These are phyloP conservation scores for Sinocyclocheilus anshuiensis DNA, from an alignment of 2,113 vertebrate species.

Conservation along the genomic window DNA sequence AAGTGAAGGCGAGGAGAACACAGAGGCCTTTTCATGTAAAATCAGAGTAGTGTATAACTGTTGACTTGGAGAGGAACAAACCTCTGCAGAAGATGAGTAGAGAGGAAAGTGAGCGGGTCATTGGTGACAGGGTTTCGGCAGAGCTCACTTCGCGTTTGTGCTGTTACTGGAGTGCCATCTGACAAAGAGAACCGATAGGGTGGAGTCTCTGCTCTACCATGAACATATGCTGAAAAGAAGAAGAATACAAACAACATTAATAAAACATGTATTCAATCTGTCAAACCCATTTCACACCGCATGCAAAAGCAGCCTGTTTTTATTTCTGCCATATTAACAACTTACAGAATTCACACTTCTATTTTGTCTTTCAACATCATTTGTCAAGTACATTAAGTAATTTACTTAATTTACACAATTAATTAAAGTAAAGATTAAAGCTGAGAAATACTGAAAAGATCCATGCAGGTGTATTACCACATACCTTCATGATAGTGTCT, in stretches of 20 bases:
- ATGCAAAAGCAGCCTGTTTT: not conserved
- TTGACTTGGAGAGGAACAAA: constrained; percentile 55
- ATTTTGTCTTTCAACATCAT: not conserved
- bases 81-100: constrained; percentile 95
- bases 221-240: constrained; percentile 82
- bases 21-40: not conserved
- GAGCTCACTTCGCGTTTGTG: constrained; percentile 92
- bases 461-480: not conserved
- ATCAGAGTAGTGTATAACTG: not conserved
- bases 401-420: not conserved
- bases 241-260: not conserved
- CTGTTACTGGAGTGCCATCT: constrained; percentile 92
- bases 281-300: not conserved
- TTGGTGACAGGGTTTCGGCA: constrained; percentile 88
- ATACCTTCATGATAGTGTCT: constrained; percentile 95
- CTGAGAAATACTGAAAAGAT: not conserved
- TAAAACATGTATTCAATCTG: not conserved
- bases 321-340: not conserved
- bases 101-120: constrained; percentile 88
- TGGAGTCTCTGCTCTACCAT: constrained; percentile 91
- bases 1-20: not conserved
- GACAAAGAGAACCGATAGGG: constrained; percentile 92
- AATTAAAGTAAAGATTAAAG: not conserved
- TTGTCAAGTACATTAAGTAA: not conserved
- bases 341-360: constrained; percentile 9